Conservation (phyloP, 2,113 vertebrate species). For the Scomber colias region DNA sequence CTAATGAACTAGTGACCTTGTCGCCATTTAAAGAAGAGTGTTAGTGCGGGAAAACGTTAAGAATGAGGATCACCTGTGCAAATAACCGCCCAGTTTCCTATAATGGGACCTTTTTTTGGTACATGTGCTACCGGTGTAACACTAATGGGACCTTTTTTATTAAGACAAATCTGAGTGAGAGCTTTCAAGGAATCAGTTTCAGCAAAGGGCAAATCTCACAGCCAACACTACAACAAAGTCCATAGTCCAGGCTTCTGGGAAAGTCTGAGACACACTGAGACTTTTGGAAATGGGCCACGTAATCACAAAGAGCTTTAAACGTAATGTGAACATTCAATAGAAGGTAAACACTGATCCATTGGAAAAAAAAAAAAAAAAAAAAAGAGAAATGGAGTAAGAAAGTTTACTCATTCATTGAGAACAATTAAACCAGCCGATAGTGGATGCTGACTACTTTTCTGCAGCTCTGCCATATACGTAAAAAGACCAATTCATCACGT, state of each 20-base stretch:
- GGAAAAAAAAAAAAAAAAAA: too few relatives aligned
- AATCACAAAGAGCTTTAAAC: neutral
- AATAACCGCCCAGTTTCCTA: neutral
- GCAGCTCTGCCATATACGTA: neutral
- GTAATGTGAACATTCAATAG: neutral
- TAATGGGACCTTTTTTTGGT: neutral
- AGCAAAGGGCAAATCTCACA: neutral
- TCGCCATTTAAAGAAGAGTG: neutral
- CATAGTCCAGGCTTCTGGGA: constrained; percentile 42
- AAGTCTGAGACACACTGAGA: neutral
- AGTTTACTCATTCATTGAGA: neutral
- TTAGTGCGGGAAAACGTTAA: neutral
- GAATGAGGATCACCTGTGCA: neutral
- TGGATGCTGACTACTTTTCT: neutral
- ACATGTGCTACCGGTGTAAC: too few relatives aligned
- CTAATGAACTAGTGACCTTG: neutral
- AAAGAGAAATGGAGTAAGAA: neutral
- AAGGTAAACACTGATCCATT: constrained; percentile 19
- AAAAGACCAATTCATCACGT: constrained; percentile 17
- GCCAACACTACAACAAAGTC: constrained; percentile 33
- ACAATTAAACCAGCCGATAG: neutral
- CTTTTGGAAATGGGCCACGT: constrained; percentile 6
- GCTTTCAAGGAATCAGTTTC: neutral
- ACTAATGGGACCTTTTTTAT: neutral
- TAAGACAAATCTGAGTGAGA: neutral